Evolutionary conservation across 2,113 vertebrate species (phyloP).

Genomic region (Smithornis capensis): DNA sequence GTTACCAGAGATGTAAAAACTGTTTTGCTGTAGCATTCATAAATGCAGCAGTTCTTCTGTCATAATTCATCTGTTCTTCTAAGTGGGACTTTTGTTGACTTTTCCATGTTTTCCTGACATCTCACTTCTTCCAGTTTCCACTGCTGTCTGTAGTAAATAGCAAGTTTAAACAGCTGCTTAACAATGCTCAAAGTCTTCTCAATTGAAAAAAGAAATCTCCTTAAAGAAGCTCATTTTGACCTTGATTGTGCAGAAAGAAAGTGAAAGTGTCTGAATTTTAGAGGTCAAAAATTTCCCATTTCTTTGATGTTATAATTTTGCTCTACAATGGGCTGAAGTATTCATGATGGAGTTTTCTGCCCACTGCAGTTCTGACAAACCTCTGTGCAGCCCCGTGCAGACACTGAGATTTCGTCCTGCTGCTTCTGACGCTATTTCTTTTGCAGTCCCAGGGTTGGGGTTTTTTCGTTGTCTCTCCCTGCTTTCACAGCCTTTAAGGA

Average conservation of each 20-base stretch:
- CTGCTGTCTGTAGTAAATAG: not conserved
- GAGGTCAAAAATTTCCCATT: not conserved
- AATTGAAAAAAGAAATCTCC: not conserved
- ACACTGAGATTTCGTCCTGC: not conserved
- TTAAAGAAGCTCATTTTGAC: not conserved
- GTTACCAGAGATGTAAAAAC: not conserved
- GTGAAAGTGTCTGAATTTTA: not conserved
- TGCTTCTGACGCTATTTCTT: not conserved
- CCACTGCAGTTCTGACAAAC: rapidly evolving
- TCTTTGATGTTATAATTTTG: not conserved
- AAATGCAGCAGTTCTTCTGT: not conserved
- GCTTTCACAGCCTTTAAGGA: not conserved
- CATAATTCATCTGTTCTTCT: not conserved
- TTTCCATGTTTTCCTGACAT: not conserved
- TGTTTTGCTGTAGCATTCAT: not conserved
- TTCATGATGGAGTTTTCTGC: not conserved
- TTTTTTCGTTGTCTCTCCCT: not conserved
- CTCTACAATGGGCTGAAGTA: not conserved
- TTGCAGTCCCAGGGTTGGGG: not conserved
- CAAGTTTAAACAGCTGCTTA: not conserved
- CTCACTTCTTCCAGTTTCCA: not conserved
- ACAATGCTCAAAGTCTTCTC: not conserved
- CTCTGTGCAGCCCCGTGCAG: not conserved
- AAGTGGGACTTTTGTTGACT: not conserved
- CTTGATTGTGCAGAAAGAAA: not conserved